These are phyloP conservation scores for Formica exsecta DNA, from an alignment of 1,140 invertebrate species.

Conservation along the genomic window DNA sequence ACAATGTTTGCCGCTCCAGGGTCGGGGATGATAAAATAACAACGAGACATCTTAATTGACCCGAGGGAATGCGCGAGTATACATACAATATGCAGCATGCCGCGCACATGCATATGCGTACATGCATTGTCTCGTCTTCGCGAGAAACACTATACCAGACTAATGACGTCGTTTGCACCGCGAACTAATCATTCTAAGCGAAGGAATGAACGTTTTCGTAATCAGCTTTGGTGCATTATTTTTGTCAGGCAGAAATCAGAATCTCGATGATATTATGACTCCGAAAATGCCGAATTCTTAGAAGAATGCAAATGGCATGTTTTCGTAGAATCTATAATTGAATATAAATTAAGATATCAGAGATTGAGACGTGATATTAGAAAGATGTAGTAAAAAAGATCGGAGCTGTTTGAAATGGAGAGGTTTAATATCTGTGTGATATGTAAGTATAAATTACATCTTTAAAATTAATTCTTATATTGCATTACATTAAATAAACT, in stretches of 20 bases:
- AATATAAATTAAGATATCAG: slow-evolving; percentile 20
- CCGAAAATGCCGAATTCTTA: neutral
- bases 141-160: slow-evolving; percentile 41
- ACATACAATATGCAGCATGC: slow-evolving; percentile 67
- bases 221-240: neutral
- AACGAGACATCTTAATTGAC: slow-evolving; percentile 80
- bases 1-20: slow-evolving; percentile 67
- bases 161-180: slow-evolving; percentile 57
- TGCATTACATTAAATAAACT: neutral
- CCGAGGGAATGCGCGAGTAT: slow-evolving; percentile 73
- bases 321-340: slow-evolving; percentile 27
- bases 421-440: neutral
- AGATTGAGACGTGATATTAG: neutral
- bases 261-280: neutral
- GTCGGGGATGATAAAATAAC: slow-evolving; percentile 75
- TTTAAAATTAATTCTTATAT: slow-evolving; percentile 3
- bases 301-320: slow-evolving; percentile 27
- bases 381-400: neutral
- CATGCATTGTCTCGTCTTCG: slow-evolving; percentile 36
- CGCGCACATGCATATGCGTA: neutral
- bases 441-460: neutral
- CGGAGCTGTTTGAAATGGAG: neutral
- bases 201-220: neutral
- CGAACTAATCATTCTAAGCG: slow-evolving; percentile 48
- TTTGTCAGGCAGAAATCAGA: neutral